Base-by-base conservation (phyloP, 37 sponge, comb jelly and placozoan species). In the Chondrilla cf. caribensis region DNA sequence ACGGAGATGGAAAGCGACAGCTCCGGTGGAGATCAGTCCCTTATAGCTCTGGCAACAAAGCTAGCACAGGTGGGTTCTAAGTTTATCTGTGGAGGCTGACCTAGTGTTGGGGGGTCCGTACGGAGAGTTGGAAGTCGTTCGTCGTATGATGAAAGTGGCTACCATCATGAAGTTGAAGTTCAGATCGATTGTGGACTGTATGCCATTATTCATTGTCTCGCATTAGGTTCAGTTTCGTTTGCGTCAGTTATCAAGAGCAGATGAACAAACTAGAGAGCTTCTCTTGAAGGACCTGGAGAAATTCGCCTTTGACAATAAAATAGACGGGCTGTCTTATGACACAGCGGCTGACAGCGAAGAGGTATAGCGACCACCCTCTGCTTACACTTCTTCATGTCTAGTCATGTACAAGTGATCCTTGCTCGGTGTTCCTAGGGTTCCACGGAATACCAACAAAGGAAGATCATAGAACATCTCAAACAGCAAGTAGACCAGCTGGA, bases 191-290 rank as follows among this genome's bases (percentile, higher is more conserved):
- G n/a, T n/a, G n/a, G n/a, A n/a, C n/a, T n/a, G n/a, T n/a, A n/a
- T n/a, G 71, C 38, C 7, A 29, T 8, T 36, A 8, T 37, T 15
- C 6, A 17, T 32, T 31, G 39, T 70, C 71, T 19, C 21, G 3
- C 38, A 29, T 70, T 38, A 70, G 71, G 71, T 70, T 5, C 71
- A 70, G 71, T 70, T 70, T 70, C 35, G 71, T 5, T 38, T 70
- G 71, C 37, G 71, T 5, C 71, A 70, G 40, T 29, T 70, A 9
- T 32, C 71, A 6, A 70, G 29, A 36, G 40, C 71, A 19, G 71
- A 70, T 8, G 71, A 70, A 18, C 71, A 36, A 9, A 70, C 71
- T 22, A 22, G 71, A 8, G 71, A 70, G 39, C 40, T 70, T 22
- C 71, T 70, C 4, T 18, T 70, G 39, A 70, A 70, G 71, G 71